Base-by-base conservation (phyloP, 1,140 invertebrate species). In the Drosophila lowei region DNA sequence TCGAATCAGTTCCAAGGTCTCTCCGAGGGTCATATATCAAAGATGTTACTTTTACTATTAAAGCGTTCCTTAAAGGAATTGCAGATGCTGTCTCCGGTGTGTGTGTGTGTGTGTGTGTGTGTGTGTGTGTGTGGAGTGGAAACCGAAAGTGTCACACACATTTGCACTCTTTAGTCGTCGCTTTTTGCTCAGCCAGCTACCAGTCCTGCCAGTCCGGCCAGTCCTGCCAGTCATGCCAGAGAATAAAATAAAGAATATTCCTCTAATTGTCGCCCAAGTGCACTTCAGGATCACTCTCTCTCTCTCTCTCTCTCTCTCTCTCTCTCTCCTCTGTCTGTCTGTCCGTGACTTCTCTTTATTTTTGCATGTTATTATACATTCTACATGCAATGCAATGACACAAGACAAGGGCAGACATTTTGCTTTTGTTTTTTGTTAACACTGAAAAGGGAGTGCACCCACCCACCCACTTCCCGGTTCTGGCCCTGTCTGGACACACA, bases 221-320 rank as follows among this genome's bases (percentile, higher is more conserved):
- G n/a, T n/a, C n/a, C n/a, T n/a, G 64, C 28, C 67, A 50, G 48
- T 46, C 49, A 60, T 43, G 25, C 56, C n/a, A 46, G 11, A 41
- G 50, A 63, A 59, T 54, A 53, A 70, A 74, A 56, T 68, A 61
- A 47, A 42, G 48, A 72, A 76, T 80, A 86, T 61, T 86, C 79
- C 77, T 81, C 80, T 85, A 85, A 85, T 85, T 85, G 80, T 85
- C 68, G 64, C 58, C 74, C 64, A 80, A 85, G 81, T 86, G 77
- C 77, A 86, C 67, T 78, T 46, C 64, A 34, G 52, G 16, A 15
- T 11, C 13, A 13, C 18, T 13, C 34, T 15, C n/a, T 11, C 11
- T 56, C 53, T 52, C 7, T 41, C 23, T 28, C 16, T 30, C 30
- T 62, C 9, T 28, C 38, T 55, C 13, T 42, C 54, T 44, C 9